Evolutionary conservation across 2,113 vertebrate genomes (phyloP).

Genomic region (Aix galericulata): DNA sequence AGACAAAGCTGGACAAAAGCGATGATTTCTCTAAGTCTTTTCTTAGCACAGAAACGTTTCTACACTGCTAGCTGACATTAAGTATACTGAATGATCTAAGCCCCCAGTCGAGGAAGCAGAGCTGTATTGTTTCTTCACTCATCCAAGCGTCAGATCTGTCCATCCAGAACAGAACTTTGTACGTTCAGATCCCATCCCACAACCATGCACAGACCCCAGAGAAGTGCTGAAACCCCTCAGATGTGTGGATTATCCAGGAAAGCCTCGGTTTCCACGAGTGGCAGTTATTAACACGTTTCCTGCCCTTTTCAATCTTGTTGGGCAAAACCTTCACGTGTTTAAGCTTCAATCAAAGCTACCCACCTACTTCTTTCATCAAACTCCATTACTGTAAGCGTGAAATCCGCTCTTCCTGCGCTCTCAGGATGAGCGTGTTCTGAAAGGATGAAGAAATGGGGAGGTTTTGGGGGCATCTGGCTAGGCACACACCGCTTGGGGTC

Average conservation of each 20-base stretch:
- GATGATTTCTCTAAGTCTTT: background rate
- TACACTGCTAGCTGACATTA: too few relatives aligned
- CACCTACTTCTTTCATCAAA: background rate
- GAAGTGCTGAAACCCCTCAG: background rate
- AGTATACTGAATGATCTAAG: accelerated
- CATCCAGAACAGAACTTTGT: background rate
- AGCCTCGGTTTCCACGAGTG: accelerated
- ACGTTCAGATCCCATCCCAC: background rate
- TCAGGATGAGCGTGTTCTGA: accelerated
- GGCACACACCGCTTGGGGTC: background rate
- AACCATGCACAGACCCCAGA: accelerated
- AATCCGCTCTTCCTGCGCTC: too few relatives aligned
- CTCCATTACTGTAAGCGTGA: accelerated
- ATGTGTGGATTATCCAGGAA: accelerated
- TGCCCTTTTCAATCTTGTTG: accelerated
- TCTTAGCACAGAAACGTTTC: accelerated
- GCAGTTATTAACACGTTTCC: accelerated
- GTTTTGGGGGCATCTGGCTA: background rate
- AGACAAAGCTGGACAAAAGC: background rate
- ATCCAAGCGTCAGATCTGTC: accelerated
- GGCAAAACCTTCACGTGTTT: accelerated
- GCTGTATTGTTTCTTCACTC: accelerated
- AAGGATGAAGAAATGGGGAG: accelerated
- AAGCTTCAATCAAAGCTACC: background rate
- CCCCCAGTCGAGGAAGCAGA: background rate